Base-by-base conservation (phyloP, 1,140 invertebrate species). In the Agrypnia vestita region DNA sequence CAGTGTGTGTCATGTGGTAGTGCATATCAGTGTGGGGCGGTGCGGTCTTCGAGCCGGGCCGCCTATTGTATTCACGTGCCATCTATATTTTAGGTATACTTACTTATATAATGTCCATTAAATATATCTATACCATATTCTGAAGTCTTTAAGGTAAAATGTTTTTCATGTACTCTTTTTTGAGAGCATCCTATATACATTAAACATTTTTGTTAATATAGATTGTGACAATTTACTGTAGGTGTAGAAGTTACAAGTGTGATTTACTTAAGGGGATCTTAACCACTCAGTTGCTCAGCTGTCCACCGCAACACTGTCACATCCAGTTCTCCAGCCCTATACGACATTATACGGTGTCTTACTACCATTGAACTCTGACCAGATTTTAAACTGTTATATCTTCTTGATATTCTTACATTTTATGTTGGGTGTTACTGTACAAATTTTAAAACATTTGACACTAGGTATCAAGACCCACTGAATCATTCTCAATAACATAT, bases 141-240 rank as follows among this genome's bases (percentile, higher is more conserved):
- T 88, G 87, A 90, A 88, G 88, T 89, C 88, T 88, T 87, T 89
- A 89, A 89, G 88, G 87, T 87, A 88, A 88, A 89, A 88, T 87
- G 87, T 89, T 89, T 89, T 89, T 86, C 88, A 86, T 86, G 87
- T 89, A 89, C 89, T 87, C 89, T 90, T 88, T 90, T 90, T 90
- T 90, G 87, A 89, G 89, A 90, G 88, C 89, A 87, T 89, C 87
- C 75, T 53, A 77, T 77, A 67, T 77, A 77, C 61, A 64, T 59
- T 75, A 25, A 46, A 77, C 21, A 64, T 77, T 53, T 77, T 64
- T 77, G 59, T 77, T 72, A 64, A 72, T 72, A 78, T 79, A 84
- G 82, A 82, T 82, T 80, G 82, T 84, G 82, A 84, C 82, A 80
- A 80, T 82, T 84, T 82, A 84, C 80, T 84, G 80, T 84, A 82